A percentile compares a stretch with the other conserved stretches of the same genome.
phyloP scores from a whole-genome alignment of 2,113 vertebrate species.

The Polypterus senegalus region DNA sequence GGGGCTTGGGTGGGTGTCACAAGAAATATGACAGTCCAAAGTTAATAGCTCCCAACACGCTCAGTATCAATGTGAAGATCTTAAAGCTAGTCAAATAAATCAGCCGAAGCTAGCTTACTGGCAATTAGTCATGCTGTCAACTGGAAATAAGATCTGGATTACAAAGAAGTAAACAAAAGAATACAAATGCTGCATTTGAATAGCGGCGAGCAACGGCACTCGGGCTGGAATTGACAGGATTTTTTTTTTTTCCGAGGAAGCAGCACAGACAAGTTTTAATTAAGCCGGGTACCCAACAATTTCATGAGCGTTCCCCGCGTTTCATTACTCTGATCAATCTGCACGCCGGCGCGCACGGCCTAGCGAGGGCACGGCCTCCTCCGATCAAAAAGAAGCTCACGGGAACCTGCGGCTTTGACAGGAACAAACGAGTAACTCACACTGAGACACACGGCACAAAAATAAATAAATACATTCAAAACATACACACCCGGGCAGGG shows the following conservation, averaged over 20 bases:
- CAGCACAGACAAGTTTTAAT: constrained; percentile 1
- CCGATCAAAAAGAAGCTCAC: no score
- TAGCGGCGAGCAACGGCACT: background rate
- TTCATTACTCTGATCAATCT: no score
- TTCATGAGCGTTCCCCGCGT: no score
- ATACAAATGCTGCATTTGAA: constrained; percentile 11
- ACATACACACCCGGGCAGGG: no score
- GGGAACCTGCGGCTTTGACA: no score
- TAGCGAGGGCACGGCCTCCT: no score
- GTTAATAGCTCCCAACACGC: constrained; percentile 11
- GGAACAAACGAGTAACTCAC: no score
- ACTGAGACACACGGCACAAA: no score
- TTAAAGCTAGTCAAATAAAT: constrained; percentile 15
- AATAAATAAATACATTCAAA: no score
- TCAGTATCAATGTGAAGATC: constrained; percentile 10
- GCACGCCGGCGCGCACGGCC: no score
- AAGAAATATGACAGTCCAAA: constrained; percentile 5
- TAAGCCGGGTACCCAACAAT: no score
- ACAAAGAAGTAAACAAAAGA: constrained; percentile 14
- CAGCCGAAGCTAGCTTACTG: constrained; percentile 9
- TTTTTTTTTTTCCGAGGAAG: background rate
- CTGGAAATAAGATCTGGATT: constrained; percentile 15
- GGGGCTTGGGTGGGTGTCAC: background rate
- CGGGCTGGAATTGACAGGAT: constrained; percentile 7
- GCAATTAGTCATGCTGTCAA: constrained; percentile 20